Conservation (phyloP, 1,140 invertebrate species). For the Caenorhabditis tropicalis region DNA sequence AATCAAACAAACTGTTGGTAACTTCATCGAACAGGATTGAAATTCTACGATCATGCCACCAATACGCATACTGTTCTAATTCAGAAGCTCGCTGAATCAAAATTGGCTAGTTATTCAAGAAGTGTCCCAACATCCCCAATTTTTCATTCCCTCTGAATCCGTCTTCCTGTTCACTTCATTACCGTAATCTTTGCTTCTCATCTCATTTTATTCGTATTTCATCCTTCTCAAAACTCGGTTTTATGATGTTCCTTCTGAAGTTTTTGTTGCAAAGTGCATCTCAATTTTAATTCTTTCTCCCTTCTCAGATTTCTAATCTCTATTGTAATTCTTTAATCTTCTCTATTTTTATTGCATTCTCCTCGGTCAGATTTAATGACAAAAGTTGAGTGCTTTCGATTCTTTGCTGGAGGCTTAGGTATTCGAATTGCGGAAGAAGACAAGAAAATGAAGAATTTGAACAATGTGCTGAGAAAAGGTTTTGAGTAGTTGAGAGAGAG, state of each 20-base stretch:
- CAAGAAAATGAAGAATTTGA: slow-evolving; percentile 7
- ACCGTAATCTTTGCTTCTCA: not conserved
- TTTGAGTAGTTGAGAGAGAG: not conserved
- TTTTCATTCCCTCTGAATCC: not conserved
- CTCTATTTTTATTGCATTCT: slow-evolving; percentile 9
- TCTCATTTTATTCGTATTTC: not conserved
- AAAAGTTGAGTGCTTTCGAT: slow-evolving; percentile 6
- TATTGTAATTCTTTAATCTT: slow-evolving; percentile 7
- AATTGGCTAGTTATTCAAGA: too few species aligned
- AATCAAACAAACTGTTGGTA: too few species aligned
- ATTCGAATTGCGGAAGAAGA: slow-evolving; percentile 13
- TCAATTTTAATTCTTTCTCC: not conserved
- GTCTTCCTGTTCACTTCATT: not conserved
- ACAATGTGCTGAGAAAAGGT: slow-evolving; percentile 33
- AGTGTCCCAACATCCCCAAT: not conserved
- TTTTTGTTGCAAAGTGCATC: slow-evolving; percentile 3
- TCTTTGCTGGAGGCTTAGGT: not conserved
- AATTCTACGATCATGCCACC: too few species aligned
- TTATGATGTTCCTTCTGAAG: not conserved
- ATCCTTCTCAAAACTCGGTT: not conserved
- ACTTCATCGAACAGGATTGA: too few species aligned
- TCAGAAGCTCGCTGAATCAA: too few species aligned
- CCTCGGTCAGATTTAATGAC: slow-evolving; percentile 1
- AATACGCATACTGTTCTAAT: too few species aligned
- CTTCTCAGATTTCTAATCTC: not conserved